Evolutionary conservation across 2,797 vertebrate species (phyloP).

Genomic region (Telmatherina bonti): DNA sequence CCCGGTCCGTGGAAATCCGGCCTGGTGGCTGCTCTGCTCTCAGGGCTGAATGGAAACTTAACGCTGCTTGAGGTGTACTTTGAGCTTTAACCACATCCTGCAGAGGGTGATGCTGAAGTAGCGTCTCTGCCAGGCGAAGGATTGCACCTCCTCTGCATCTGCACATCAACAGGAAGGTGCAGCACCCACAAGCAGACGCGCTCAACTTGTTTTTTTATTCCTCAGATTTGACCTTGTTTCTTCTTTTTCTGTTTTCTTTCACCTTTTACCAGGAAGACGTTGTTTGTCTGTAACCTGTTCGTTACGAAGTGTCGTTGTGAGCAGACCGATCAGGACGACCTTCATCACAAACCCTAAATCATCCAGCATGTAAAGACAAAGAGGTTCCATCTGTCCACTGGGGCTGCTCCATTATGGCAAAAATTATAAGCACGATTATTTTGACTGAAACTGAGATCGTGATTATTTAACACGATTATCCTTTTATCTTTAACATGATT

Average conservation of each 20-base stretch:
- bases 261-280: too few relatives aligned
- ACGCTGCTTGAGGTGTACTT: constrained; percentile 15
- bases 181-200: neutral
- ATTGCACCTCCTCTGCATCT: constrained; percentile 19
- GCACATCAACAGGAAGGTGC: constrained; percentile 22
- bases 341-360: too few relatives aligned
- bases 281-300: neutral
- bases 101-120: constrained; percentile 8
- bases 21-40: constrained; percentile 24
- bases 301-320: neutral
- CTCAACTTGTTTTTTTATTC: neutral
- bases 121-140: neutral
- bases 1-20: too few relatives aligned
- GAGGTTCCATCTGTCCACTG: too few relatives aligned
- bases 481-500: too few relatives aligned
- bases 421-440: too few relatives aligned
- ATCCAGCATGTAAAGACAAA: too few relatives aligned
- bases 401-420: too few relatives aligned
- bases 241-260: neutral
- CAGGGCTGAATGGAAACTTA: constrained; percentile 56
- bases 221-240: neutral
- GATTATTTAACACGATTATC: too few relatives aligned
- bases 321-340: too few relatives aligned
- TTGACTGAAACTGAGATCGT: too few relatives aligned
- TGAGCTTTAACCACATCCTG: constrained; percentile 67